These are phyloP conservation scores for Pelecanoides urinatrix DNA, from an alignment of 2,113 vertebrate genomes.

Conservation along the genomic window DNA sequence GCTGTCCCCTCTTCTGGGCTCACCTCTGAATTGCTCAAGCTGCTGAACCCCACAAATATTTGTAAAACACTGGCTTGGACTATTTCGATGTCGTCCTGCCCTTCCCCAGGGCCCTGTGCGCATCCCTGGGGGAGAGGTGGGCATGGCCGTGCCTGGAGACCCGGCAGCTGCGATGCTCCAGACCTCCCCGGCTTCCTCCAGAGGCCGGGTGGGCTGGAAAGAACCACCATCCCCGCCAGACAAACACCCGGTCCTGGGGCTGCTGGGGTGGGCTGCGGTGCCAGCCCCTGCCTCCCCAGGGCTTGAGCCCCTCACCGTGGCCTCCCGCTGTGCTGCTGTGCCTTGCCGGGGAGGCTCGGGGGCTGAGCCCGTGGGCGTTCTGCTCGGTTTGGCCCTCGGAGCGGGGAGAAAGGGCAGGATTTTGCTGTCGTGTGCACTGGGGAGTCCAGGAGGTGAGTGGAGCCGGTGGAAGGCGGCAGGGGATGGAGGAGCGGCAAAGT, in stretches of 20 bases:
- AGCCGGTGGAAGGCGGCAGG: not conserved
- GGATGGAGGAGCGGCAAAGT: not conserved
- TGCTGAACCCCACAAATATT: not conserved
- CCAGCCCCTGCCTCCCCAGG: not conserved
- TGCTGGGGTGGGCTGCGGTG: not conserved
- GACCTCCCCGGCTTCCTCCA: not conserved
- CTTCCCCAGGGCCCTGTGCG: not conserved
- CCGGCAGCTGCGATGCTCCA: not conserved
- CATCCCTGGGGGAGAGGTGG: not conserved
- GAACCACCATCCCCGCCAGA: fast-evolving
- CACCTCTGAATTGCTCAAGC: not conserved
- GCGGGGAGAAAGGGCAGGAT: not conserved
- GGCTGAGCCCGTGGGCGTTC: not conserved
- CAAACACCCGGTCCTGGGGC: not conserved
- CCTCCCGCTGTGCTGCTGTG: fast-evolving
- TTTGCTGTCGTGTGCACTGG: not conserved
- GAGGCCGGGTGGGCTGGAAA: not conserved
- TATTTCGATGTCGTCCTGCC: not conserved
- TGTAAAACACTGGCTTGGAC: not conserved
- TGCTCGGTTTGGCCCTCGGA: fast-evolving
- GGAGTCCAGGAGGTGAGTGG: not conserved
- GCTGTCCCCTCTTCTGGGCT: not conserved
- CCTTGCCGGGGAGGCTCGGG: not conserved
- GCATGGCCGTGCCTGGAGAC: not conserved
- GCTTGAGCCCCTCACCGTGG: not conserved